Percentiles rank a stretch among this genome's conserved stretches.
Conservation (phyloP, 2,888 invertebrate species). For the Epinotia nisella region DNA sequence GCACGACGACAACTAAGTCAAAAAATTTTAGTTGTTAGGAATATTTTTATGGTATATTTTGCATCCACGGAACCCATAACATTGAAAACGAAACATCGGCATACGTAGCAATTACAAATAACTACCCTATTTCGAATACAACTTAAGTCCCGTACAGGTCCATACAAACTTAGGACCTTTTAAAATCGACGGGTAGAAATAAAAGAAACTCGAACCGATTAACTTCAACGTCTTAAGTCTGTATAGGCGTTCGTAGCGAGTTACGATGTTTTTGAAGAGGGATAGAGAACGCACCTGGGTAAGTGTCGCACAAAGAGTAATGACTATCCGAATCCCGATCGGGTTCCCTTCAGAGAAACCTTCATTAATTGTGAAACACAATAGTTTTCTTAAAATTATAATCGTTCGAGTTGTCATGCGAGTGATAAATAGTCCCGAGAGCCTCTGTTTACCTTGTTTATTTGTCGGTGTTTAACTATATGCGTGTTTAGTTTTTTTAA, state of each 20-base stretch:
- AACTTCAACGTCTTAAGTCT: background rate
- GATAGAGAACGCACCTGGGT: conserved; percentile 70
- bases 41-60: background rate
- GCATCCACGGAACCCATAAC: conserved; percentile 1
- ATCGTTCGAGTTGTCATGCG: conserved; percentile 78
- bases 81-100: conserved; percentile 7
- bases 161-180: conserved; percentile 8
- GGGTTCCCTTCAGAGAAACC: conserved; percentile 82
- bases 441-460: conserved; percentile 65
- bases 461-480: conserved; percentile 32
- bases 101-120: background rate
- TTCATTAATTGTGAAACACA: conserved; percentile 85
- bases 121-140: background rate
- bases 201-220: background rate
- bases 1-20: no score
- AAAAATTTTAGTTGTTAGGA: no score
- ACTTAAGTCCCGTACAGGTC: background rate
- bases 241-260: background rate
- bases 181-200: background rate
- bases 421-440: conserved; percentile 74
- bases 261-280: conserved; percentile 4
- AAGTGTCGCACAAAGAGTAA: conserved; percentile 85
- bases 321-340: conserved; percentile 83
- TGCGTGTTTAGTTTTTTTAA: conserved; percentile 1
- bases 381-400: conserved; percentile 81